Percentiles rank a stretch among this genome's conserved stretches.
These are phyloP conservation scores for Papilio dardanus DNA, from an alignment of 1,140 invertebrate species.

Conservation along the genomic window DNA sequence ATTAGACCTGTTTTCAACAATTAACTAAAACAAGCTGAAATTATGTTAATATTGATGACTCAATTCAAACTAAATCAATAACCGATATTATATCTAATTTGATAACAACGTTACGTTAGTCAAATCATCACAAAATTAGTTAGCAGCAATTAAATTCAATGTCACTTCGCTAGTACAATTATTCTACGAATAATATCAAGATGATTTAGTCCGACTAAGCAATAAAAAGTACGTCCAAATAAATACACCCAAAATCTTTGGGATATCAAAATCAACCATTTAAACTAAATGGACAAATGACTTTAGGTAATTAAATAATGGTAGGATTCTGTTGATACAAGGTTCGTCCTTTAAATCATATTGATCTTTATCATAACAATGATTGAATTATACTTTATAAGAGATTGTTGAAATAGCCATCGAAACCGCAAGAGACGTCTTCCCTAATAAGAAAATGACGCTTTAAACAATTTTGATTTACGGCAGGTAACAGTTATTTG, in stretches of 20 bases:
- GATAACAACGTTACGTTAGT: not conserved
- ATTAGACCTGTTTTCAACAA: conserved; percentile 14
- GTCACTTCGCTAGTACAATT: not conserved
- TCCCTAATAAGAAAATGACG: not conserved
- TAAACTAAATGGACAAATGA: not conserved
- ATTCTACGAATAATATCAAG: not conserved
- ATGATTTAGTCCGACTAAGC: too few relatives aligned
- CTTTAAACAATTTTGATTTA: not conserved
- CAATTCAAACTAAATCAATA: conserved; percentile 19
- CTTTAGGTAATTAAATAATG: not conserved
- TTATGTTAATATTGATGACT: conserved; percentile 11
- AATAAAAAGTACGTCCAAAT: not conserved
- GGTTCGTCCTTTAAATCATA: not conserved
- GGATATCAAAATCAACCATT: not conserved
- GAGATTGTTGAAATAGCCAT: conserved; percentile 9
- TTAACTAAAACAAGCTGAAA: conserved; percentile 12
- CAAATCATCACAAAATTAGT: not conserved
- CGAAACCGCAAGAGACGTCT: conserved; percentile 24
- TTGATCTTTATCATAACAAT: not conserved
- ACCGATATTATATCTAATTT: not conserved
- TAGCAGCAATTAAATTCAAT: not conserved
- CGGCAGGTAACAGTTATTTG: too few relatives aligned
- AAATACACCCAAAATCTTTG: not conserved
- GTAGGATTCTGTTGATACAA: conserved; percentile 1
- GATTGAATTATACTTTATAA: conserved; percentile 7